phyloP scores from a whole-genome alignment of 2,888 invertebrate genomes.

The Erannis defoliaria region DNA sequence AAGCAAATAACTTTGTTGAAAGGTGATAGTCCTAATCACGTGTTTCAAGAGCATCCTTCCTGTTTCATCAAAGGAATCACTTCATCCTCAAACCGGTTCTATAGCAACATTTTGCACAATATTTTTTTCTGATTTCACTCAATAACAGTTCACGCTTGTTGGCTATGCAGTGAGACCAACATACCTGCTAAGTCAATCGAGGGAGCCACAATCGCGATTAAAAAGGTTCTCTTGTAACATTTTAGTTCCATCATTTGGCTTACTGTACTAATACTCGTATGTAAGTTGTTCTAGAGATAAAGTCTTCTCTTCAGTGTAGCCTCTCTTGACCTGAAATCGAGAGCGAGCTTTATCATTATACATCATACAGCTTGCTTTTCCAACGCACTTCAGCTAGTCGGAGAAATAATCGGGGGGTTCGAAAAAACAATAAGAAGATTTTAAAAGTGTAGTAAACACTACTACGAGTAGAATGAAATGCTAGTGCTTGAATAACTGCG shows the following conservation, averaged over 20 bases:
- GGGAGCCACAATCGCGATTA: not conserved
- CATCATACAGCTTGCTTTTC: conserved; percentile 12
- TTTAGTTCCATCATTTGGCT: not conserved
- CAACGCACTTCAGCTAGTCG: conserved; percentile 13
- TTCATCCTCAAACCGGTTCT: not conserved
- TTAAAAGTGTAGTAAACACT: not conserved
- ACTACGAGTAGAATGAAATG: too few relatives aligned
- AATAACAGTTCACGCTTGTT: conserved; percentile 15
- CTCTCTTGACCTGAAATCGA: conserved; percentile 17
- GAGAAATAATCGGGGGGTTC: not conserved
- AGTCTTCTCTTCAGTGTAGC: conserved; percentile 12
- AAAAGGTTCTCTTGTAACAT: not conserved
- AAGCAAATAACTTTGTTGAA: conserved; percentile 3
- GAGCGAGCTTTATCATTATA: conserved; percentile 18
- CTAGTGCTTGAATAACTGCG: too few relatives aligned
- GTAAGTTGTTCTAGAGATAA: conserved; percentile 12
- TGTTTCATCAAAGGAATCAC: conserved; percentile 1
- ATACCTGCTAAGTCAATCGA: not conserved
- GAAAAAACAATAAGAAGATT: not conserved
- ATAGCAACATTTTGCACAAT: conserved; percentile 13
- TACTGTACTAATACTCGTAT: not conserved
- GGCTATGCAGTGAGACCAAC: not conserved
- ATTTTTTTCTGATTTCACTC: conserved; percentile 14
- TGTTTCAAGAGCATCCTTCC: conserved; percentile 7
- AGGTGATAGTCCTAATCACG: conserved; percentile 7